These are phyloP conservation scores for Zaprionus inermis DNA, from an alignment of 1,140 invertebrate genomes.

Conservation along the genomic window DNA sequence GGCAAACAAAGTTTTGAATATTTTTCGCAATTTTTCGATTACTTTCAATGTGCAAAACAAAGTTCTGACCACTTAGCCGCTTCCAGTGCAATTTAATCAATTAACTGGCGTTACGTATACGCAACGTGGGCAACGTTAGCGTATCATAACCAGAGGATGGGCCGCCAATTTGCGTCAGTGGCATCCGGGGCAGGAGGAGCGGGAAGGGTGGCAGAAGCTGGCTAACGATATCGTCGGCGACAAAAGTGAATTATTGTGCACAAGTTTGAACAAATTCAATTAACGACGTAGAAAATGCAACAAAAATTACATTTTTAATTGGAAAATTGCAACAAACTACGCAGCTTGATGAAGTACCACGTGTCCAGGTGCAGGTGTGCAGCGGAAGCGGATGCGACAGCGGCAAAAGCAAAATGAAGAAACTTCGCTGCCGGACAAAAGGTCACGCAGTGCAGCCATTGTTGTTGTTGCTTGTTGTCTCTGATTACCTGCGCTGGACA, in stretches of 20 bases:
- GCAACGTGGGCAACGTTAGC: conserved; percentile 35
- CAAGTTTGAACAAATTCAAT: conserved; percentile 70
- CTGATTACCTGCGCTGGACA: conserved; percentile 56
- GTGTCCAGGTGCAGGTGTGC: conserved; percentile 2
- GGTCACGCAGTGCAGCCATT: background rate
- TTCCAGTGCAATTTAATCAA: conserved; percentile 65
- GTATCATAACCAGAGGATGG: conserved; percentile 21
- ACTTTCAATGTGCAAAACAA: conserved; percentile 23
- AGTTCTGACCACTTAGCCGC: conserved; percentile 9
- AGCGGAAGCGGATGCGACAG: background rate
- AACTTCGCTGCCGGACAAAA: background rate
- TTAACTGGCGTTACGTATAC: conserved; percentile 58
- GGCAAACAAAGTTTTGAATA: conserved; percentile 29
- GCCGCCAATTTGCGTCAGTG: conserved; percentile 49
- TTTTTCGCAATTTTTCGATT: conserved; percentile 20
- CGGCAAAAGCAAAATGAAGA: background rate
- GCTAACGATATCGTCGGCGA: conserved; percentile 44
- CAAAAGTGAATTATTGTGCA: conserved; percentile 57
- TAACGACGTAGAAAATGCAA: conserved; percentile 54
- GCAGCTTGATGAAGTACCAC: conserved; percentile 25
- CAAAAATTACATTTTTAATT: conserved; percentile 74
- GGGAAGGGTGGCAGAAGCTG: background rate
- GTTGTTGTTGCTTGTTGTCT: background rate
- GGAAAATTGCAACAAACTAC: conserved; percentile 53
- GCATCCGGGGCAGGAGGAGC: background rate